A percentile compares a stretch with the other conserved stretches of the same genome.
phyloP scores from a whole-genome alignment of 2,113 vertebrate species.

The Onychostoma macrolepis region DNA sequence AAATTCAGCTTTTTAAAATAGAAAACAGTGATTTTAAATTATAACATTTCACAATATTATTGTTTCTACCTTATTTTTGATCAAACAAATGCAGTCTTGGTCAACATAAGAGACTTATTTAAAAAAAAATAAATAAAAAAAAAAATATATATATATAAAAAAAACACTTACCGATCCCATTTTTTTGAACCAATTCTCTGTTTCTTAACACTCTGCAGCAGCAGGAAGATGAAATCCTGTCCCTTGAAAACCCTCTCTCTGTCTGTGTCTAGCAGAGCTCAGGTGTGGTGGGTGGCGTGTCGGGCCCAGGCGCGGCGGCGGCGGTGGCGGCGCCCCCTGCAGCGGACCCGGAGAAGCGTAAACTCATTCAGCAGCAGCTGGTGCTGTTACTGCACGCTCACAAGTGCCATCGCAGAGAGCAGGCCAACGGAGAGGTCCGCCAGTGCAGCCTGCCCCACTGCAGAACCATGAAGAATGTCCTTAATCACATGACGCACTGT shows the following conservation, averaged over 20 bases:
- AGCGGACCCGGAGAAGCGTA: conserved; percentile 96
- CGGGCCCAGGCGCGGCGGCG: conserved; percentile 54
- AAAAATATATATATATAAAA: no score
- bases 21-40: no score
- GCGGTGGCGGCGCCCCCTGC: conserved; percentile 84
- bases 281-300: conserved; percentile 62
- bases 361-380: conserved; percentile 97
- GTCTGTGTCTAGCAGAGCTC: conserved; percentile 42
- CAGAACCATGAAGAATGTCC: conserved; percentile 68
- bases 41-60: no score
- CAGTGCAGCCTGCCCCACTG: conserved; percentile 96
- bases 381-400: conserved; percentile 96
- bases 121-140: no score
- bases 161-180: no score
- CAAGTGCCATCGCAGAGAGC: conserved; percentile 97
- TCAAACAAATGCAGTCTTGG: background rate
- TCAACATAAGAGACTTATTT: no score
- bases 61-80: no score
- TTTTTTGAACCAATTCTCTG: background rate
- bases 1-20: background rate
- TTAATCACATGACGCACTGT: conserved; percentile 99
- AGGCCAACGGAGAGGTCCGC: conserved; percentile 93
- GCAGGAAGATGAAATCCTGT: background rate
- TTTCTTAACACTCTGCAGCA: background rate
- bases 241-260: background rate